Evolutionary conservation across 1,140 invertebrate species (phyloP).

Genomic region (Cryptotermes secundus): DNA sequence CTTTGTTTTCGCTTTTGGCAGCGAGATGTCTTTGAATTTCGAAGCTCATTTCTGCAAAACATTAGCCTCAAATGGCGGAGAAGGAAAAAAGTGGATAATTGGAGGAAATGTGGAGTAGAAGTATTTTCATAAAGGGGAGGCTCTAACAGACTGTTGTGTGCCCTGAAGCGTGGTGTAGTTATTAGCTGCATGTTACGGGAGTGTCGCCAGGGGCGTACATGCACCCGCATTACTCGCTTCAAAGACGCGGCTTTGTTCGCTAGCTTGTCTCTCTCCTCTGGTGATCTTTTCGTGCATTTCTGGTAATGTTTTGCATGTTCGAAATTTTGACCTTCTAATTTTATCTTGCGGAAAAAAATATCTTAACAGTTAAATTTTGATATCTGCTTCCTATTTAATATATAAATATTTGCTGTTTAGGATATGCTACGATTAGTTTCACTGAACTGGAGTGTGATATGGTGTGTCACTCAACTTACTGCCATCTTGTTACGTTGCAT

Average conservation of each 20-base stretch:
- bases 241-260: not conserved
- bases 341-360: not conserved
- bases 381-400: not conserved
- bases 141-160: not conserved
- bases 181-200: not conserved
- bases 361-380: not conserved
- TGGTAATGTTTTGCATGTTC: not conserved
- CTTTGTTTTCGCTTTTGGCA: too few relatives aligned
- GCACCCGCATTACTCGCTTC: not conserved
- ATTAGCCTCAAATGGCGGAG: not conserved
- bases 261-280: not conserved
- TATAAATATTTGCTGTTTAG: too few relatives aligned
- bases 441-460: too few relatives aligned
- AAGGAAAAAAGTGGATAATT: not conserved
- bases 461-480: too few relatives aligned
- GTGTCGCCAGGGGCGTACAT: not conserved
- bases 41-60: too few relatives aligned
- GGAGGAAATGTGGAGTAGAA: not conserved
- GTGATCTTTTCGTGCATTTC: not conserved
- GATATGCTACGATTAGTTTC: too few relatives aligned
- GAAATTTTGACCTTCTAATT: not conserved
- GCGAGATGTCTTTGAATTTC: too few relatives aligned
- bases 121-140: constrained; percentile 2
- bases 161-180: constrained; percentile 11
- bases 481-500: too few relatives aligned